Evolutionary conservation across 23 tunicate species (phyloP), one percentile per base, ranked within the genome.

Genomic region (Styela plicata): DNA sequence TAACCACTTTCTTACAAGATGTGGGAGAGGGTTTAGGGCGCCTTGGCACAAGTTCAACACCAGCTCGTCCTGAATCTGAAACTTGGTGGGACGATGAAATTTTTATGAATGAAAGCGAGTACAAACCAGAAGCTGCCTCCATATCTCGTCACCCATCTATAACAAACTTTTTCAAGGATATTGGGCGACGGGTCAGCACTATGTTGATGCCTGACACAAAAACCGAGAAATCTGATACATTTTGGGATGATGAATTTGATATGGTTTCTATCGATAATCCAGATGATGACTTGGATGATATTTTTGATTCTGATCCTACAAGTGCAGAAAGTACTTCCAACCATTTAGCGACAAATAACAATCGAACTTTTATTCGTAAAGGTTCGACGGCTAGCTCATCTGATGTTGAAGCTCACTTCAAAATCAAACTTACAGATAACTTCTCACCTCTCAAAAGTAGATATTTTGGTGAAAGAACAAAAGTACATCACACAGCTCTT

Each of bases 241-340:
- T 79, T 76, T 87, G 91, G 91, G 87, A 88, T 57, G 87, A 83
- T 36, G 89, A 88, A 73, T 83, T 88, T 62, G 89, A 83, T 34
- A 24, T 83, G 2, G 62, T 82, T 13, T 27, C 73, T 30, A 22
- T 78, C 10, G 84, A 83, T 36, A 84, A 32, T 2, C 26, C 63
- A 17, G 73, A 30, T 22, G 52, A 29, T 64, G 76, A 76, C 69
- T 84, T 19, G 69, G 85, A 13, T 88, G 88, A 10, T 74, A 77
- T 23, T 87, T 88, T 28, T 57, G 84, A 25, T 34, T 88, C 17
- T 88, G 84, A 22, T 80, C 84, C 25, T 88, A 88, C 36, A n/a
- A 44, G 57, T 44, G 13, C 57, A 5, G 57, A 44, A 44, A 66
- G 31, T 26, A 17, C 7, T 44, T 5, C 57, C 13, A 44, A 13